Percentiles rank a stretch among this genome's conserved stretches.
Conservation (phyloP, 2,113 vertebrate genomes). For the Gallinago paraguaiae region DNA sequence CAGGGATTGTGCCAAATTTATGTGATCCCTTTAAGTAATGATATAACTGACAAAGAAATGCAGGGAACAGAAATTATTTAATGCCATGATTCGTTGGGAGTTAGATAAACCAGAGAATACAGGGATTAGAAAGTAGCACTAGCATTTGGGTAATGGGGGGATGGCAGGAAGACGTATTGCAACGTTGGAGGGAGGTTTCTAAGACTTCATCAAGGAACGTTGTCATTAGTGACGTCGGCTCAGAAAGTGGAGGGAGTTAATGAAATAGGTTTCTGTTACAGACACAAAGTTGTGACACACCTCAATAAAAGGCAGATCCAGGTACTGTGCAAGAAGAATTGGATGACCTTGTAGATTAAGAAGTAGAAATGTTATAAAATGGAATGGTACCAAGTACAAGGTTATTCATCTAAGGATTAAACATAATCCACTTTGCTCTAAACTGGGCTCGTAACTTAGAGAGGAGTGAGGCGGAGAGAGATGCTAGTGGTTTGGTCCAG, state of each 20-base stretch:
- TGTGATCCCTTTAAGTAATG: background rate
- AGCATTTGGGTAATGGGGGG: background rate
- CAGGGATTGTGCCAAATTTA: background rate
- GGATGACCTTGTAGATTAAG: constrained; percentile 25
- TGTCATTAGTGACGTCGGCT: background rate
- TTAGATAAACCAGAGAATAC: background rate
- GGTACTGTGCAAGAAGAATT: background rate
- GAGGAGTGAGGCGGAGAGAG: background rate
- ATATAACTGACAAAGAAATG: background rate
- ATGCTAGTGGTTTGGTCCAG: background rate
- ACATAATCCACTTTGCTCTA: background rate
- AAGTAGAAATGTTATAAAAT: background rate
- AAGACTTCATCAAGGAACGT: background rate
- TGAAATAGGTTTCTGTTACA: constrained; percentile 6
- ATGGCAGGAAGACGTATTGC: background rate
- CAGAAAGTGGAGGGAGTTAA: background rate
- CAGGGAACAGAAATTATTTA: background rate
- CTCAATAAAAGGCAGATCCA: background rate
- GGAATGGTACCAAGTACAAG: background rate
- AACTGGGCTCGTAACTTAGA: background rate
- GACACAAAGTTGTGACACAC: background rate
- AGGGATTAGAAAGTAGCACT: background rate
- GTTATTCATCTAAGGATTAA: constrained; percentile 15
- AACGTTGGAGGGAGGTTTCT: background rate
- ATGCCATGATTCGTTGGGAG: background rate